Evolutionary conservation across 92 coral and sea anemone species (phyloP).

Genomic region (Desmophyllum pertusum): DNA sequence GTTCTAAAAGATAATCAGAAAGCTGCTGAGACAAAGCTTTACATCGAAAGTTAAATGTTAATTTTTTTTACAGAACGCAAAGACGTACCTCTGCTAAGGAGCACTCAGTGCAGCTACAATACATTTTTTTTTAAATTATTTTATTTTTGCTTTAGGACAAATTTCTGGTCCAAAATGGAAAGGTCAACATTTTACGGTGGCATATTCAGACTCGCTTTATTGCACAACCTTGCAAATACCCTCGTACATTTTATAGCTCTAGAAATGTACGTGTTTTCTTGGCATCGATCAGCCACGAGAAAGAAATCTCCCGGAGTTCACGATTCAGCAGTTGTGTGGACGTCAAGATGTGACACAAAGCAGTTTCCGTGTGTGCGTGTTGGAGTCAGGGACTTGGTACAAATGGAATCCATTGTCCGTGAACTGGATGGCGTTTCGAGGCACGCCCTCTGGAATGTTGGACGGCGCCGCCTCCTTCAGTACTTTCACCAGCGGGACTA

Average conservation of each 20-base stretch:
- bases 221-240: constrained; percentile 34
- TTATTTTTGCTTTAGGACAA: background rate
- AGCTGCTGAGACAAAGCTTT: too few relatives aligned
- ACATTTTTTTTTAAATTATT: background rate
- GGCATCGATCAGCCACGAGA: constrained; percentile 44
- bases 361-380: constrained; percentile 44
- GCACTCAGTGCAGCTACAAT: background rate
- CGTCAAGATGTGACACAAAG: constrained; percentile 30
- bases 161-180: constrained; percentile 36
- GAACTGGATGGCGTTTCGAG: constrained; percentile 55
- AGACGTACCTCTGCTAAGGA: too few relatives aligned
- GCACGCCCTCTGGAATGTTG: constrained; percentile 45
- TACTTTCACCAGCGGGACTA: constrained; percentile 52
- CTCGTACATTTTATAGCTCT: constrained; percentile 24
- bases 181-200: constrained; percentile 30
- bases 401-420: constrained; percentile 34
- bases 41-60: too few relatives aligned
- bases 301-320: constrained; percentile 26
- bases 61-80: background rate
- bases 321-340: constrained; percentile 50
- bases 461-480: constrained; percentile 43
- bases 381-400: constrained; percentile 53
- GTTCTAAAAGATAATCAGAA: too few relatives aligned
- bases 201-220: background rate
- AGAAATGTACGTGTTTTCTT: constrained; percentile 32